Evolutionary conservation across 2,888 invertebrate genomes (phyloP), one percentile per base, ranked within the genome.

Genomic region (Perizoma flavofasciatum): DNA sequence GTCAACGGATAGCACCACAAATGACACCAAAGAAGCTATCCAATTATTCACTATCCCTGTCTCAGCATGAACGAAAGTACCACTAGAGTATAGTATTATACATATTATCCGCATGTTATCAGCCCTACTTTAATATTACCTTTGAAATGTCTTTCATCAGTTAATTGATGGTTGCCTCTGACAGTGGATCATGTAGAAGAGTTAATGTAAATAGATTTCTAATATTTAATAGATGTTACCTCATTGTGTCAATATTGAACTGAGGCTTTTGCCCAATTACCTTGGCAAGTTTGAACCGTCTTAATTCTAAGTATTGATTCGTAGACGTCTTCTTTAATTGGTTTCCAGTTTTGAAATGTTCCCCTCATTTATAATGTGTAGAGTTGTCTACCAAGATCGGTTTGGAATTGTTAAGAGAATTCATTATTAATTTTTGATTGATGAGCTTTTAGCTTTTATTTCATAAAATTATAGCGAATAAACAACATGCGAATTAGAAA

Each of bases 261-360:
- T 80, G 78, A 86, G 7, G 85, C 85, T 87, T 86, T 83, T 78
- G 82, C 80, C 82, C 85, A 86, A 88, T 89, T 88, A 86, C 86
- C 87, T 88, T 79, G 77, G 84, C 82, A 79, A 88, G 83, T 84
- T 85, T 44, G 60, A 64, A 56, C 64, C 51, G 79, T 87, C 86
- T 87, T 87, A 85, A 88, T 89, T 88, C 58, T 48, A 58, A 86
- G 86, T 87, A 91, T 91, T 85, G 89, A 88, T 88, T 88, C 79
- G 79, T 77, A 77, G 63, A 65, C 60, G 55, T 75, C 77, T 79
- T 73, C 78, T 89, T 89, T 88, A 91, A 91, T 91, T 90, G 89
- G 88, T 89, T 91, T 81, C 78, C 71, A 82, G 81, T 78, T 85
- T 79, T 79, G 81, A 82, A 79, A 79, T 77, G 78, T 77, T 77